Percentiles rank a stretch among this genome's conserved stretches.
phyloP scores from a whole-genome alignment of 2,888 invertebrate species.

The Apamea anceps region DNA sequence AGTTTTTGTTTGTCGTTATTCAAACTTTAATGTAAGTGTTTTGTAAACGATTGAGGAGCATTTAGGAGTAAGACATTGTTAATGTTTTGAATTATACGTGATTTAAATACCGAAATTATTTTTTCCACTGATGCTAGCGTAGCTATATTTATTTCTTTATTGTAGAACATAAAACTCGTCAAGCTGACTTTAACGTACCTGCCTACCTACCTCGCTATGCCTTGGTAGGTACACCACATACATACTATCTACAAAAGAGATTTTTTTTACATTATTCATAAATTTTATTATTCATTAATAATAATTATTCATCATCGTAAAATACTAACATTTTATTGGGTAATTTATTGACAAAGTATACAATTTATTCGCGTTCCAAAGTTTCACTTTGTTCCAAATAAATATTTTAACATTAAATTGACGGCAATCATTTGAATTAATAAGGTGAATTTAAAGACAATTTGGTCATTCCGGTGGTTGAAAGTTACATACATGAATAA shows the following conservation, averaged over 20 bases:
- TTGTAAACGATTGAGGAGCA: background rate
- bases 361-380: slow-evolving; percentile 15
- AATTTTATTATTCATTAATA: background rate
- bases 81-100: background rate
- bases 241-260: background rate
- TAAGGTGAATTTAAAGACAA: slow-evolving; percentile 23
- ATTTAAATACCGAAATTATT: background rate
- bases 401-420: slow-evolving; percentile 7
- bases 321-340: background rate
- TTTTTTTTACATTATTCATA: background rate
- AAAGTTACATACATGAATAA: slow-evolving; percentile 15
- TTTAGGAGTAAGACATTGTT: background rate
- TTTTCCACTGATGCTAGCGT: background rate
- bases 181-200: slow-evolving; percentile 19
- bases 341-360: too few species aligned
- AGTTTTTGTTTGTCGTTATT: slow-evolving; percentile 5
- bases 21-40: background rate
- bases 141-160: background rate
- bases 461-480: background rate
- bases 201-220: slow-evolving; percentile 4
- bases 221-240: background rate
- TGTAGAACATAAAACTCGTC: slow-evolving; percentile 5
- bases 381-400: slow-evolving; percentile 1
- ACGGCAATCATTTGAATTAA: slow-evolving; percentile 26
- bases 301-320: too few species aligned